Evolutionary conservation across 2,888 invertebrate genomes (phyloP), one percentile per base, ranked within the genome.

Genomic region (Rhingia rostrata): DNA sequence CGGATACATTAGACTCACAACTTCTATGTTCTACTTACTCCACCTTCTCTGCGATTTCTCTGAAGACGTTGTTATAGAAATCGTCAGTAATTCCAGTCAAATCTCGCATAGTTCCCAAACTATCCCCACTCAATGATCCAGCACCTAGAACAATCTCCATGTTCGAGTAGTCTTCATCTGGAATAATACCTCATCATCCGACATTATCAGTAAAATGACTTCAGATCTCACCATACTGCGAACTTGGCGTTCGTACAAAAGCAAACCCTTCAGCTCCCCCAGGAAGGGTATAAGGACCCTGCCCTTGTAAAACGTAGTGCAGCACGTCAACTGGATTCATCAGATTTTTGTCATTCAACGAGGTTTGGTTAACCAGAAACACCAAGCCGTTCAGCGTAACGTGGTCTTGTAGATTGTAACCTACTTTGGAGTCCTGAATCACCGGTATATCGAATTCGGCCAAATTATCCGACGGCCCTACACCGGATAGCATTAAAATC

Each of bases 381-480:
- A 94, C 94, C 64, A 96, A 92, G 3, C 95, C 94, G 2, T 94
- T 94, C 86, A 96, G 93, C 0, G 95, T 95, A 12, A 96, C 93
- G 88, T 97, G 97, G 90, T 97, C 97, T 90, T 96, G 96, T 0
- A 97, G 93, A 90, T 97, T 97, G 88, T 94, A 93, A 6, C 97
- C 97, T 0, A 97, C 97, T 2, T 94, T 94, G 1, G 96, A 92
- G 89, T 97, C 93, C 84, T 94, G 92, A 41, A 96, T 88, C 1
- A 95, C 93, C 0, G 93, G 90, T 64, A 97, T 95, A 3, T 93
- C 93, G 6, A 94, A 88, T 39, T 93, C 91, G 22, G 90, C 88
- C 4, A 96, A 91, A 88, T 95, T 94, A 0, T 93, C 92, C 37
- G 89, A 91, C 0, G 96, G 96, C 0, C 96, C 96, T 35, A 97